A percentile compares a stretch with the other conserved stretches of the same genome.
Conservation (phyloP, 2,888 invertebrate genomes). For the Linyphia triangularis region DNA sequence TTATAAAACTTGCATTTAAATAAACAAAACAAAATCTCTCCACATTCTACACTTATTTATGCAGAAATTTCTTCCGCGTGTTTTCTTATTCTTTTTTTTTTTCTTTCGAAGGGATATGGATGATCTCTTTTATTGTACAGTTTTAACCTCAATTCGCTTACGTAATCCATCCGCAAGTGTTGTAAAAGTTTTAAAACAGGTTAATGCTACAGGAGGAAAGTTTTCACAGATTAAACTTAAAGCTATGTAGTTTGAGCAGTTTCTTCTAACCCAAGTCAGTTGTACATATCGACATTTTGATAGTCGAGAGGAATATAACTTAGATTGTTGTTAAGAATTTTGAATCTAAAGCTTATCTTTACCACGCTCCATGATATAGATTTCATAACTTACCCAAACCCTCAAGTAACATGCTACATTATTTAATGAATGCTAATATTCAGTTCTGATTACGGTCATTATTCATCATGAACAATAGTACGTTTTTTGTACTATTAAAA, state of each 20-base stretch:
- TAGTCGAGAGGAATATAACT: too few species aligned
- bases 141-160: conserved; percentile 37
- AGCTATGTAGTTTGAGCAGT: neutral
- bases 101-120: neutral
- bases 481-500: too few species aligned
- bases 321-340: too few species aligned
- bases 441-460: too few species aligned
- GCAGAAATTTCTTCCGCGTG: too few species aligned
- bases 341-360: too few species aligned
- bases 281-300: neutral
- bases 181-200: conserved; percentile 27
- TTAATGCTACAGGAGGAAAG: conserved; percentile 23
- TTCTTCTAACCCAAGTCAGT: neutral
- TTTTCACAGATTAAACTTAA: neutral
- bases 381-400: too few species aligned
- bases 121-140: conserved; percentile 17
- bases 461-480: too few species aligned
- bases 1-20: neutral
- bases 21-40: neutral
- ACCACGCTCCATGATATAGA: too few species aligned
- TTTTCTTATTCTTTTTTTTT: neutral
- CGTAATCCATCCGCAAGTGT: conserved; percentile 13
- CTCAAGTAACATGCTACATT: too few species aligned
- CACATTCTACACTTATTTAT: neutral
- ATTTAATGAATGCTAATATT: too few species aligned